Percentiles rank a stretch among this genome's conserved stretches.
Conservation (phyloP, 1,140 invertebrate species). For the Lerema accius region DNA sequence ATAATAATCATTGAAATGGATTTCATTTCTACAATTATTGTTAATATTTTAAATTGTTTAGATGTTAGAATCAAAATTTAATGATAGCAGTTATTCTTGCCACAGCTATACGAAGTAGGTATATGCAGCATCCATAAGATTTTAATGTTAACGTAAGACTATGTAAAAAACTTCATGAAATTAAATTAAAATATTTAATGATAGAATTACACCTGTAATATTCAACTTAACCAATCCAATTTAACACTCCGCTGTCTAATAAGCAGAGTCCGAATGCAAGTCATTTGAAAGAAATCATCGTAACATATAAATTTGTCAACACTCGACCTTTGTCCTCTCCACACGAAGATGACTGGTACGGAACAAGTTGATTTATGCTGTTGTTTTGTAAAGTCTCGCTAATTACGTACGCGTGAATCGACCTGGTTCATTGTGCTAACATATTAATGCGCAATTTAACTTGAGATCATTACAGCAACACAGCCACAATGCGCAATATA, state of each 20-base stretch:
- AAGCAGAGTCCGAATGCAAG: background rate
- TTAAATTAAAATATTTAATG: too few relatives aligned
- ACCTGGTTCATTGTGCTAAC: slow-evolving; percentile 1
- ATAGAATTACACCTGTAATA: too few relatives aligned
- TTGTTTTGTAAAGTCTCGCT: slow-evolving; percentile 10
- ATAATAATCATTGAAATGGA: too few relatives aligned
- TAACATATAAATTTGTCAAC: background rate
- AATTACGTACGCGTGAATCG: background rate
- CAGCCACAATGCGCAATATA: background rate
- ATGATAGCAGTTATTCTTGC: too few relatives aligned
- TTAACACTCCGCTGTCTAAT: background rate
- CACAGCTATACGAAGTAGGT: too few relatives aligned
- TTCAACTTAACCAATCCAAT: background rate
- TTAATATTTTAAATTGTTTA: too few relatives aligned
- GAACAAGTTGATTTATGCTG: slow-evolving; percentile 7
- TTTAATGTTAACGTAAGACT: too few relatives aligned
- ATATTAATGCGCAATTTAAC: background rate
- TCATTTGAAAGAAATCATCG: background rate
- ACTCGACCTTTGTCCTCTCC: slow-evolving; percentile 4
- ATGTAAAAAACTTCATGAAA: too few relatives aligned
- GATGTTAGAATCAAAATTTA: too few relatives aligned
- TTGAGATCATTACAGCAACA: background rate
- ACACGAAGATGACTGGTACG: background rate
- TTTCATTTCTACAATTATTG: too few relatives aligned
- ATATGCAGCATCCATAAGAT: too few relatives aligned